Evolutionary conservation across 2,888 invertebrate species (phyloP).

Genomic region (Cerastoderma edule): DNA sequence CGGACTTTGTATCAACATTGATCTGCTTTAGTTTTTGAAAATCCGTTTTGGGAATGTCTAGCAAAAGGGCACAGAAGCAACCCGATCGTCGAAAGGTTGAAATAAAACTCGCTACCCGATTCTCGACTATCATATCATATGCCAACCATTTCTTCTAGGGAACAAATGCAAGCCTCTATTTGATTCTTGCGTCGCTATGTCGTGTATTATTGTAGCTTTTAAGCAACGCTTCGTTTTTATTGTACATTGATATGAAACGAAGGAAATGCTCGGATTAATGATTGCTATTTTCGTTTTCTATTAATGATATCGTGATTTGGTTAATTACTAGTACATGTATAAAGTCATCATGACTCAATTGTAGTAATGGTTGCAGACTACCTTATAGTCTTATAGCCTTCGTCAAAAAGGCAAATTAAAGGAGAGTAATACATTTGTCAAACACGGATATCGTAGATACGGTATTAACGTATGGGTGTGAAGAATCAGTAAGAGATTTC

Average conservation of each 20-base stretch:
- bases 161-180: no score
- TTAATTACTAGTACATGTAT: no score
- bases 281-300: no score
- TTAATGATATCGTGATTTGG: no score
- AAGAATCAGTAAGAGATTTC: background rate
- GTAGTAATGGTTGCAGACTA: background rate
- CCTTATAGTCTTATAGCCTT: background rate
- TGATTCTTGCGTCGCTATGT: no score
- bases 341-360: background rate
- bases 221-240: no score
- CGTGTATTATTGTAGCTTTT: no score
- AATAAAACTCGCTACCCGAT: background rate
- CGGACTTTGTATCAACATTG: background rate
- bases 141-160: no score
- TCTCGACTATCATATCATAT: background rate
- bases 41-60: background rate
- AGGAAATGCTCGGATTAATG: no score
- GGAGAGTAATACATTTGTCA: background rate
- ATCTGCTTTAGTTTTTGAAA: background rate
- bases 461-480: background rate
- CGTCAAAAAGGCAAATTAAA: background rate
- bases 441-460: background rate
- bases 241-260: no score
- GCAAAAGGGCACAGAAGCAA: background rate
- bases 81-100: no score